Percentiles rank a stretch among this genome's conserved stretches.
Conservation (phyloP, 2,113 vertebrate species). For the Scatophagus argus region DNA sequence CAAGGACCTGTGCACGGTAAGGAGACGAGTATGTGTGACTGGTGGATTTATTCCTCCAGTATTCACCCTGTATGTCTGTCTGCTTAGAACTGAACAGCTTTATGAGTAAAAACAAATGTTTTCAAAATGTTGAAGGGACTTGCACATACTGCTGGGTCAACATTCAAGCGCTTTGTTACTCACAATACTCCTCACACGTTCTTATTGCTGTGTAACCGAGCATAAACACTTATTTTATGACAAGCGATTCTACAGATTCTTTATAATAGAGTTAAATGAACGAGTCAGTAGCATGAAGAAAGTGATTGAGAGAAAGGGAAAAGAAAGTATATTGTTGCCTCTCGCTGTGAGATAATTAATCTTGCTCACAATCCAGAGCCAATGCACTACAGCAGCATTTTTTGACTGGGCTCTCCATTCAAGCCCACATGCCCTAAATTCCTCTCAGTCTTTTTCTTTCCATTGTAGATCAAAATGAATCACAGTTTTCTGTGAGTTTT, state of each 20-base stretch:
- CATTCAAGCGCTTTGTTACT: not conserved
- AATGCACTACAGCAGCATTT: slow-evolving; percentile 22
- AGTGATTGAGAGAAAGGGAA: slow-evolving; percentile 26
- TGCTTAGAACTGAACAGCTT: no score
- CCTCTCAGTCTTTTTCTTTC: not conserved
- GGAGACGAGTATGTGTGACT: slow-evolving; percentile 24
- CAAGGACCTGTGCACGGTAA: slow-evolving; percentile 96
- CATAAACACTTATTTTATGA: slow-evolving; percentile 41
- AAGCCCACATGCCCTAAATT: slow-evolving; percentile 3
- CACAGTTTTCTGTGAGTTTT: slow-evolving; percentile 45
- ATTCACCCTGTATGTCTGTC: not conserved
- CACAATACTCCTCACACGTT: not conserved
- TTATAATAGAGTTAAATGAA: slow-evolving; percentile 38
- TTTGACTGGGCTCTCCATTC: not conserved
- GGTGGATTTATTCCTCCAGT: not conserved
- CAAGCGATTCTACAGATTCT: slow-evolving; percentile 39
- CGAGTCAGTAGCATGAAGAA: slow-evolving; percentile 13
- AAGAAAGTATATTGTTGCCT: slow-evolving; percentile 15
- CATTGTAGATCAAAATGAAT: slow-evolving; percentile 37
- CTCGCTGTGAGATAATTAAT: slow-evolving; percentile 63
- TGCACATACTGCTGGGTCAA: not conserved
- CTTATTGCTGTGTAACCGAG: slow-evolving; percentile 28
- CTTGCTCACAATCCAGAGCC: slow-evolving; percentile 51
- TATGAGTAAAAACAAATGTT: slow-evolving; percentile 2
- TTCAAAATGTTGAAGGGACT: not conserved